Evolutionary conservation across 64 coral and sea anemone species (phyloP), one percentile per base, ranked within the genome.

Genomic region (Exaiptasia diaphana): DNA sequence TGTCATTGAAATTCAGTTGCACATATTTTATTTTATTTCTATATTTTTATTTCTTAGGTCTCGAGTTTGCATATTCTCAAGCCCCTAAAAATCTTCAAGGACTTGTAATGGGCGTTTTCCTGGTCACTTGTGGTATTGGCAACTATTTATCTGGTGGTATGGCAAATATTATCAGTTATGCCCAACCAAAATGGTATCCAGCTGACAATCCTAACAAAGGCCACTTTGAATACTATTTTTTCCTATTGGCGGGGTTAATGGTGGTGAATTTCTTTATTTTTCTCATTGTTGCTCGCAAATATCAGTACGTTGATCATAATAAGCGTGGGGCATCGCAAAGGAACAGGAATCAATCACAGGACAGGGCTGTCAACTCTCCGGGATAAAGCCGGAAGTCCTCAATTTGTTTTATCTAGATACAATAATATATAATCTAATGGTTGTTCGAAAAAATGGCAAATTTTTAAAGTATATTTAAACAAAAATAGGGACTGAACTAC

Each of bases 41-140:
- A 15, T 15, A 46, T 8, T 46, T 46, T 46, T 8, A 46, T 34
- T 73, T 53, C 74, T 4, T 78, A 93, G 90, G 85, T 70, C 34
- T 93, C 14, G 90, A 93, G 27, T 93, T 93, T 59, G 85, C 90
- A 0, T 93, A 93, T 63, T 58, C 77, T 14, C 84, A 93, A 38
- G 85, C 90, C 40, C 90, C 90, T 12, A 27, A 58, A 3, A 54
- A 68, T 20, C 48, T 93, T 32, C 90, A 87, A 8, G 85, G 90
- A 7, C 50, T 93, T 14, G 38, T 93, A 1, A 93, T 93, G 50
- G 90, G 90, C 21, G 3, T 83, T 10, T 77, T 74, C 38, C 20
- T 88, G 7, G 77, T 57, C 5, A 83, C 77, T 50, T 54, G 69
- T 39, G 90, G 90, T 38, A 31, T 75, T 0, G 90, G 90, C 1